Conservation (phyloP, 1,140 invertebrate species). For the Brachionus angularis region DNA sequence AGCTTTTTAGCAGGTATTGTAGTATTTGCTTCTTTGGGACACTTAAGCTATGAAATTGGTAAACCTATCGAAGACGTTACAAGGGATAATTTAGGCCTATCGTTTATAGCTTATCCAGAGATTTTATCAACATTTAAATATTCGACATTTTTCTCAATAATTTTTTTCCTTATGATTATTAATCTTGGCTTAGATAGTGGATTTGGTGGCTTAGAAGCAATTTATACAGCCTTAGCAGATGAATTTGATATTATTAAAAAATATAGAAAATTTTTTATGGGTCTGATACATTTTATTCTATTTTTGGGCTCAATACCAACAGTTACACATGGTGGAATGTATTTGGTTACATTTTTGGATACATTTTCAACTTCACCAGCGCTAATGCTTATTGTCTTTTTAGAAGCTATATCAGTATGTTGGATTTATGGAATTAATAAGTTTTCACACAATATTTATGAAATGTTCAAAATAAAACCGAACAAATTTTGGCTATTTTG, state of each 20-base stretch:
- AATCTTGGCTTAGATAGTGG: constrained; percentile 61
- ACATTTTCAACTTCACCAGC: constrained; percentile 27
- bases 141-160: constrained; percentile 74
- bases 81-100: constrained; percentile 69
- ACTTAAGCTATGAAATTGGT: constrained; percentile 21
- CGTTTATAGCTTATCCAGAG: constrained; percentile 84
- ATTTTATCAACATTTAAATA: constrained; percentile 81
- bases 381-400: constrained; percentile 34
- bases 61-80: constrained; percentile 50
- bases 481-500: constrained; percentile 28
- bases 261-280: constrained; percentile 7
- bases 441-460: constrained; percentile 8
- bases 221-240: constrained; percentile 29
- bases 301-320: constrained; percentile 32
- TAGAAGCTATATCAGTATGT: constrained; percentile 17
- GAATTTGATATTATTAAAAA: constrained; percentile 1
- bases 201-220: constrained; percentile 39
- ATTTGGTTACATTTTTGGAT: constrained; percentile 37
- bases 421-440: constrained; percentile 36
- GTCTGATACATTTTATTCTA: background rate
- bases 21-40: constrained; percentile 41
- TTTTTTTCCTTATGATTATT: constrained; percentile 85
- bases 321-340: constrained; percentile 42
- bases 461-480: constrained; percentile 27
- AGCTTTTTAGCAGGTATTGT: constrained; percentile 43